These are phyloP conservation scores for Caenorhabditis virilis DNA, from an alignment of 2,888 invertebrate species.

Conservation along the genomic window DNA sequence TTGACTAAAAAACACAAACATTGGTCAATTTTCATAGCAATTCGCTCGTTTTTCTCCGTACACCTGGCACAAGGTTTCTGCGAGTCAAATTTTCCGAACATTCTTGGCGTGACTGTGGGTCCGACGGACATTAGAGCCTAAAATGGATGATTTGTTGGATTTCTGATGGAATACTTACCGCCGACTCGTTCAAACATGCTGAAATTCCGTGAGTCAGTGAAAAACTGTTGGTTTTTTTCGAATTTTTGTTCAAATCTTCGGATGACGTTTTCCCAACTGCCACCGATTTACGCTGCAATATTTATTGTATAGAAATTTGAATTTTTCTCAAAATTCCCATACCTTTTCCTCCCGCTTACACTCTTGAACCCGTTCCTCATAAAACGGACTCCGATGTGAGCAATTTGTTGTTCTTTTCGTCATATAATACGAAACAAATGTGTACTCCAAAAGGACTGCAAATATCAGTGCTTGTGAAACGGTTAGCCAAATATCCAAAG, in stretches of 20 bases:
- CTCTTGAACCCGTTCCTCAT: constrained; percentile 31
- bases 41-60: constrained; percentile 55
- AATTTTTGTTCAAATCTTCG: constrained; percentile 23
- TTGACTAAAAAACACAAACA: constrained; percentile 42
- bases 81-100: constrained; percentile 58
- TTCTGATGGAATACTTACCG: constrained; percentile 40
- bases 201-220: constrained; percentile 50
- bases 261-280: no score
- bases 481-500: constrained; percentile 67
- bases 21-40: constrained; percentile 59
- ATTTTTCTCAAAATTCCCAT: background rate
- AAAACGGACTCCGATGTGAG: constrained; percentile 47
- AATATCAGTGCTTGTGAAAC: constrained; percentile 67
- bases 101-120: constrained; percentile 49
- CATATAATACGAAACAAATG: constrained; percentile 67
- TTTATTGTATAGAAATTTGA: constrained; percentile 3
- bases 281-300: no score
- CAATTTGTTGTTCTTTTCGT: constrained; percentile 60
- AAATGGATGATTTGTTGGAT: constrained; percentile 7
- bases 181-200: constrained; percentile 53
- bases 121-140: constrained; percentile 60
- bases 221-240: constrained; percentile 34
- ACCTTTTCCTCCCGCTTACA: constrained; percentile 25
- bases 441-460: constrained; percentile 67
- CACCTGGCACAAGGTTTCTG: constrained; percentile 61